These are phyloP conservation scores for Caenorhabditis sulstoni DNA, from an alignment of 2,888 invertebrate species.

Conservation along the genomic window DNA sequence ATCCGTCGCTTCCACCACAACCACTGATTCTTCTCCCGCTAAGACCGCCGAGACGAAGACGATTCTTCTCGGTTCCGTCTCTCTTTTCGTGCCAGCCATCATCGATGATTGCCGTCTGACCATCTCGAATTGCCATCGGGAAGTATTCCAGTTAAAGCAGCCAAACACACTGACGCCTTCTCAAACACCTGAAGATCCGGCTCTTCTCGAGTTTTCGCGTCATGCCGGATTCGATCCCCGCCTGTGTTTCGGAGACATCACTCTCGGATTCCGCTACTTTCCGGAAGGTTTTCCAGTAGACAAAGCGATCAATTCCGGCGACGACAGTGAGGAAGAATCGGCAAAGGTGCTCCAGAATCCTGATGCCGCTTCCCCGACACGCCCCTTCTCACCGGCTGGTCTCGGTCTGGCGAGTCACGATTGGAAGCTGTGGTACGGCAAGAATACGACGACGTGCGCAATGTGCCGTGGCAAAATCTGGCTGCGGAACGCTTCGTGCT, in stretches of 20 bases:
- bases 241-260: slow-evolving; percentile 92
- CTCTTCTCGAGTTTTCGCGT: slow-evolving; percentile 73
- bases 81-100: slow-evolving; percentile 75
- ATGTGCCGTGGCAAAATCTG: slow-evolving; percentile 86
- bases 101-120: slow-evolving; percentile 78
- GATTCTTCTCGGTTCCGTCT: slow-evolving; percentile 71
- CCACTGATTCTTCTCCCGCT: slow-evolving; percentile 8
- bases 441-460: slow-evolving; percentile 64
- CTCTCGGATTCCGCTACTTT: slow-evolving; percentile 86
- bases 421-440: slow-evolving; percentile 62
- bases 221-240: slow-evolving; percentile 93
- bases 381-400: slow-evolving; percentile 51
- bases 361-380: slow-evolving; percentile 35
- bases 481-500: slow-evolving; percentile 95
- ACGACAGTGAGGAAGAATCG: slow-evolving; percentile 55
- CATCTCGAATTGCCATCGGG: slow-evolving; percentile 76
- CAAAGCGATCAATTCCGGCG: slow-evolving; percentile 55
- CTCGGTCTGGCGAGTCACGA: slow-evolving; percentile 55
- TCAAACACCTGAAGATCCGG: slow-evolving; percentile 25
- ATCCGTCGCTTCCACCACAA: slow-evolving; percentile 24
- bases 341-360: background rate
- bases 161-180: slow-evolving; percentile 53
- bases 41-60: slow-evolving; percentile 44
- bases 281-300: slow-evolving; percentile 69
- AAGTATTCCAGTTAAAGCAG: slow-evolving; percentile 76